These are phyloP conservation scores for Porites divaricata DNA, from an alignment of 92 coral and sea anemone species.

Conservation along the genomic window DNA sequence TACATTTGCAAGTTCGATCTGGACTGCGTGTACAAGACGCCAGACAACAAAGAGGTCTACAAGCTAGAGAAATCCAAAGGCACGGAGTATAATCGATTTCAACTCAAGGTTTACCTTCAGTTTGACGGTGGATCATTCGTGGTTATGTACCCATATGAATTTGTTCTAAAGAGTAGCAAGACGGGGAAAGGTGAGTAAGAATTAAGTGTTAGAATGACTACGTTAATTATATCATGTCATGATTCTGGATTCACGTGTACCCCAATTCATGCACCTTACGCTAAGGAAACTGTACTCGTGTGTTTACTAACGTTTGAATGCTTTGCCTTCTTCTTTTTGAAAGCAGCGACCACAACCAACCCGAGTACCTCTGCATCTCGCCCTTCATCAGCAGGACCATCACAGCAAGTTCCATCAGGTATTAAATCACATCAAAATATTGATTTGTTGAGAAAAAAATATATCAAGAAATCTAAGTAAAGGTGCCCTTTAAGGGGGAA, in stretches of 20 bases:
- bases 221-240: too few species aligned
- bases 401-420: conserved; percentile 19
- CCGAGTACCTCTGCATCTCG: background rate
- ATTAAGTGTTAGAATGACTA: background rate
- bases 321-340: background rate
- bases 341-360: background rate
- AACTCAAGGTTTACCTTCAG: conserved; percentile 34
- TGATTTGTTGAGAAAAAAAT: background rate
- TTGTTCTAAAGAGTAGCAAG: conserved; percentile 66
- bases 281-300: too few species aligned
- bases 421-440: background rate
- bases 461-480: background rate
- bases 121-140: conserved; percentile 32
- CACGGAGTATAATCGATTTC: conserved; percentile 58
- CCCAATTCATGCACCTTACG: too few species aligned
- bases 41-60: conserved; percentile 67
- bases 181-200: conserved; percentile 43
- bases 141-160: conserved; percentile 67
- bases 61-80: conserved; percentile 67
- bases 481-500: background rate
- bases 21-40: conserved; percentile 67
- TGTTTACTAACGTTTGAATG: too few species aligned
- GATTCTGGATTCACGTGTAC: too few species aligned
- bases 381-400: background rate
- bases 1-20: conserved; percentile 59